phyloP scores from a whole-genome alignment of 2,888 invertebrate species.

The Hyppa rectilinea region DNA sequence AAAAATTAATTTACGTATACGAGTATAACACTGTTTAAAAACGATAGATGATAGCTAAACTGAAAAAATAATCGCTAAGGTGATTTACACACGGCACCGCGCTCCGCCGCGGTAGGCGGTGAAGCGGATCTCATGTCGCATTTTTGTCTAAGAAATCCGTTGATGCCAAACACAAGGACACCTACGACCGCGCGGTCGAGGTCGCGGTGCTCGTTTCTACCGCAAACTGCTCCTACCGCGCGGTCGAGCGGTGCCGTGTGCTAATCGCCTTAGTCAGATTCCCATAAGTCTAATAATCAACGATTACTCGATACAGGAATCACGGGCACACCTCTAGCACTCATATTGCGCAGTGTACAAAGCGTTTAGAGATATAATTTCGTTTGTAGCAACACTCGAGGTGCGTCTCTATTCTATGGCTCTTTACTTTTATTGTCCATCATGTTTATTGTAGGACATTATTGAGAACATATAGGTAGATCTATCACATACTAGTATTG shows the following conservation, averaged over 20 bases:
- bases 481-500: constrained; percentile 8
- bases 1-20: neutral
- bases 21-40: neutral
- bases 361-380: constrained; percentile 65
- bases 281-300: constrained; percentile 1
- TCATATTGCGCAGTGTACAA: constrained; percentile 53
- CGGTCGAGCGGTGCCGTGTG: no score
- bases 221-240: no score
- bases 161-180: no score
- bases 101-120: no score
- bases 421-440: constrained; percentile 51
- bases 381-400: constrained; percentile 59
- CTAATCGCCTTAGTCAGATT: no score
- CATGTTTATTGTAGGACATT: constrained; percentile 37
- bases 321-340: constrained; percentile 49
- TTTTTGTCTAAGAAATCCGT: no score
- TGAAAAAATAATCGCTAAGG: neutral
- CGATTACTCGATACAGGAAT: constrained; percentile 34
- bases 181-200: no score
- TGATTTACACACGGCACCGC: no score
- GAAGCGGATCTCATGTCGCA: no score
- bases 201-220: no score
- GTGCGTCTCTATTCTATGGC: constrained; percentile 53
- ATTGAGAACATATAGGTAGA: constrained; percentile 40
- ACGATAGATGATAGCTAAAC: neutral